Evolutionary conservation across 2,113 vertebrate genomes (phyloP).

Genomic region (Centropristis striata): DNA sequence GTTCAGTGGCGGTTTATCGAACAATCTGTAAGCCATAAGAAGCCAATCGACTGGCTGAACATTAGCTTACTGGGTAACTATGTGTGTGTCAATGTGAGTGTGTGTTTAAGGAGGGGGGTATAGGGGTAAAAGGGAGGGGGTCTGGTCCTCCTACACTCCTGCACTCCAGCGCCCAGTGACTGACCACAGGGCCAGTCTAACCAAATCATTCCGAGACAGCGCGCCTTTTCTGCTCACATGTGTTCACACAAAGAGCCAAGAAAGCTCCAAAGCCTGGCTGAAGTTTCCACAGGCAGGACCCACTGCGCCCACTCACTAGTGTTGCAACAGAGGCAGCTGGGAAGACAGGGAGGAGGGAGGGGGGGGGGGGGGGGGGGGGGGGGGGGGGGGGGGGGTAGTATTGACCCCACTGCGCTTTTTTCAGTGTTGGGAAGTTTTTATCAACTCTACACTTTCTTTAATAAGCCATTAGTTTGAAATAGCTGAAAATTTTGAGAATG

Average conservation of each 20-base stretch:
- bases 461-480: neutral
- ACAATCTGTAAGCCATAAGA: conserved; percentile 69
- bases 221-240: conserved; percentile 75
- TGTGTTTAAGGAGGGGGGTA: neutral
- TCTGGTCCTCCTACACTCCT: conserved; percentile 29
- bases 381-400: too few species aligned
- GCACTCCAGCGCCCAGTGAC: conserved; percentile 34
- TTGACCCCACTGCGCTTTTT: conserved; percentile 54
- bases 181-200: conserved; percentile 56
- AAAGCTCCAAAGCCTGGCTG: conserved; percentile 51
- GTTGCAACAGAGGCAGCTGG: conserved; percentile 70
- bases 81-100: conserved; percentile 14
- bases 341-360: conserved; percentile 14
- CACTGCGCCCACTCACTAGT: conserved; percentile 71
- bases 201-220: conserved; percentile 80
- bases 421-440: conserved; percentile 46
- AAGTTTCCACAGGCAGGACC: conserved; percentile 57
- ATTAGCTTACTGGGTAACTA: conserved; percentile 34
- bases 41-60: conserved; percentile 59
- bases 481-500: neutral
- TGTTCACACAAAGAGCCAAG: conserved; percentile 72
- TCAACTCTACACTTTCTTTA: conserved; percentile 1
- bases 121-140: neutral
- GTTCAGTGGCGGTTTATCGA: conserved; percentile 59
- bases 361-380: neutral